Base-by-base conservation (phyloP, 2,888 invertebrate species). In the Lepidochrysops patricia region DNA sequence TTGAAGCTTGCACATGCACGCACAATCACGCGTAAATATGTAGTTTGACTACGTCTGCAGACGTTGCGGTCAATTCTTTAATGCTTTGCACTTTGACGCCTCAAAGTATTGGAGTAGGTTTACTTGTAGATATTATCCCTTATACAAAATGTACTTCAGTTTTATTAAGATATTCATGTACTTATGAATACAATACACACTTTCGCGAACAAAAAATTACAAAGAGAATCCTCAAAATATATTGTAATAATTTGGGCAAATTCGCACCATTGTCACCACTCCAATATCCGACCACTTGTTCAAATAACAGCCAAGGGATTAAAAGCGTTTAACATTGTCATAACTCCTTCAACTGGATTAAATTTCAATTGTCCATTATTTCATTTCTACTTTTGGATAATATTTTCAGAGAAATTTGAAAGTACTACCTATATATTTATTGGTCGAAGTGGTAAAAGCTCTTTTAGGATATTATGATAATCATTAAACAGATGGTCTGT, bases 281-380 rank as follows among this genome's bases (percentile, higher is more conserved):
- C 32, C 29, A 29, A 54, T 54, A 13, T 19, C 19, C 13, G 29
- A 15, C 3, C 29, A 57, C 57, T 57, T 57, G 43, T 23, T 34
- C 57, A 57, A 61, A n/a, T n/a, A n/a, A 61, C 57, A 57, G 35
- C 25, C 35, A 52, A 58, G 19, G 60, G 37, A 61, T 61, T 61
- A 61, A 15, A 23, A 15, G 52, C 34, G 37, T 57, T 61, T 60
- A 57, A 57, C 57, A 57, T 13, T 52, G 50, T 13, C 13, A 25
- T n/a, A 32, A 57, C 35, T 27, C 60, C 49, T n/a, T n/a, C n/a
- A n/a, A n/a, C n/a, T n/a, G n/a, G n/a, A n/a, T n/a, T n/a, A n/a
- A n/a, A 23, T 27, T 60, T 60, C 35, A 57, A 27, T 49, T 9
- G 32, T 9, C 3, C 7, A 49, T 48, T 15, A 15, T 43, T 43